Base-by-base conservation (phyloP, 2,888 invertebrate species). In the Halictus quadricinctus region DNA sequence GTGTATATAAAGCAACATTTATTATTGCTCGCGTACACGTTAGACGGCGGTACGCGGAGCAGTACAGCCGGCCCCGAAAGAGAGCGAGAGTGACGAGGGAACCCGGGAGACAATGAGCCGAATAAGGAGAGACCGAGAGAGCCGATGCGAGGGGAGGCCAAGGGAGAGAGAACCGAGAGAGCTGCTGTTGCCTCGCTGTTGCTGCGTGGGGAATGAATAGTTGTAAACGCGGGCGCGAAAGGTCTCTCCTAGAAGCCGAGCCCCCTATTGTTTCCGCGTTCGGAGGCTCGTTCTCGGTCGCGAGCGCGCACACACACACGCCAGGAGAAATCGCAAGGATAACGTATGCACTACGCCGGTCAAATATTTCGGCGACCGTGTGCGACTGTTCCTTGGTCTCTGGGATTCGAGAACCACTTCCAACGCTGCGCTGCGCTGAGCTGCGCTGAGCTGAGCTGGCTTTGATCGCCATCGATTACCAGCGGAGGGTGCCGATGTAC, bases 201-300 rank as follows among this genome's bases (percentile, higher is more conserved):
- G 84, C 80, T 81, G 87, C 89, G 89, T 88, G 91, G 88, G 87
- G 91, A 91, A 91, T 89, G 91, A 92, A 92, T 91, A 91, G 91
- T 91, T 89, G 91, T 88, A 90, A 92, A 90, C 89, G 91, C 90
- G 90, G 89, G 91, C 92, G 91, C 91, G 91, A 92, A 92, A 93
- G 92, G 92, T 91, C 91, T 91, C 86, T 90, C 86, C 85, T 88
- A 87, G 83, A 70, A 89, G 83, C 88, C 91, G 85, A 88, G 91
- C 85, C 88, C 84, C 83, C 92, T 89, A 93, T 93, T 93, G 93
- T 93, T 91, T 91, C 79, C 85, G 69, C 75, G 80, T 86, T 84
- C 88, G 84, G 81, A 85, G 87, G 84, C 86, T 92, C 89, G 81
- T 80, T 83, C 79, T 64, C 64, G 64, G 64, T 36, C 18, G 64